Base-by-base conservation (phyloP, 2,113 vertebrate genomes). In the Aviceda subcristata region DNA sequence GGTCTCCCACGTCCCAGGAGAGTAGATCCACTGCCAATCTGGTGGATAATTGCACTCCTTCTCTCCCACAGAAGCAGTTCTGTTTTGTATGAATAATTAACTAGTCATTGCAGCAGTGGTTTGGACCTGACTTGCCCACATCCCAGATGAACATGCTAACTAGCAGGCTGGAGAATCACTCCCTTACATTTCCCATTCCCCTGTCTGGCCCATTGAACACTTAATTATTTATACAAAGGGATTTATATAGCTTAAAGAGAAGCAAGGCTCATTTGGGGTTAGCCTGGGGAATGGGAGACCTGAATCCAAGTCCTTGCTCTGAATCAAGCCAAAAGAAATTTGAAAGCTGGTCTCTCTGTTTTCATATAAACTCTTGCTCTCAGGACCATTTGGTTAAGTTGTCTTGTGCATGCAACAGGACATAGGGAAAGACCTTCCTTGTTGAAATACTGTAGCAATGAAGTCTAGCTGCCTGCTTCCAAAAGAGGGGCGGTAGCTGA, bases 41-140 rank as follows among this genome's bases (percentile, higher is more conserved):
- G 88, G 34, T 86, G 80, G 59, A 50, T 95, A 97, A 97, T 95
- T 96, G 86, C 12, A 2, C 34, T 82, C 36, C 45, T 9, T 88
- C 39, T 46, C 34, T 90, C 66, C 60, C n/a, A 27, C 1, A 92
- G 83, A 96, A 91, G 88, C 85, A 83, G 48, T 69, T 88, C 64
- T 86, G 22, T 63, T 93, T 57, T 69, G 8, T 76, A 95, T 97
- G 34, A 96, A 97, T 97, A 96, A 97, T 97, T 97, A 90, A 96
- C 36, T 24, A 80, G 22, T 82, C 29, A 10, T 56, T 92, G 88
- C 69, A 88, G 90, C n/a, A 76, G 53, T 72, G 60, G 51, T 91
- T 96, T 48, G 51, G 75, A 89, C 56, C 17, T 51, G 51, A 67
- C 62, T 87, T 74, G 34, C 26, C 26, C 64, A 95, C 91, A 89